phyloP scores from a whole-genome alignment of 2,797 vertebrate species.

The Xerus rutilus region DNA sequence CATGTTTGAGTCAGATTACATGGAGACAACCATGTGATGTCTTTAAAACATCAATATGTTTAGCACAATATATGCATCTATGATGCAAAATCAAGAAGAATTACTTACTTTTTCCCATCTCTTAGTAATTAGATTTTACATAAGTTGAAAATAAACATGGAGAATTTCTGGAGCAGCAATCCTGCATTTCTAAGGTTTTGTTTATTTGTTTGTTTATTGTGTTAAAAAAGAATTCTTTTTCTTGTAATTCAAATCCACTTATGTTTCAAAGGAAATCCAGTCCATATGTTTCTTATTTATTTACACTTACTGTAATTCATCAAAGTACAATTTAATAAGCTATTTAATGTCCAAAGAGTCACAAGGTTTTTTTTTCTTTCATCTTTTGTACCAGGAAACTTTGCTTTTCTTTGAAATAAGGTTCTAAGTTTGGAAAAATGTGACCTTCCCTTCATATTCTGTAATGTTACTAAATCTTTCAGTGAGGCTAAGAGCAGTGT shows the following conservation, averaged over 20 bases:
- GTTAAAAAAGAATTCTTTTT: slow-evolving; percentile 23
- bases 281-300: slow-evolving; percentile 81
- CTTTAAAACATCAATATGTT: not conserved
- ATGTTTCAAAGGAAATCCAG: slow-evolving; percentile 70
- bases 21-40: not conserved
- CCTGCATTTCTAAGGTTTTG: not conserved
- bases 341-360: slow-evolving; percentile 68
- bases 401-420: slow-evolving; percentile 74
- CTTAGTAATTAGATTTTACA: not conserved
- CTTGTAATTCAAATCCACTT: slow-evolving; percentile 66
- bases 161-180: not conserved
- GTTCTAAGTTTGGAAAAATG: slow-evolving; percentile 78
- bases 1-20: not conserved
- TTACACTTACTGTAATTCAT: slow-evolving; percentile 77
- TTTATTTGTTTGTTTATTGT: slow-evolving; percentile 58
- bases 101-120: not conserved
- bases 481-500: not conserved
- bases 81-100: not conserved
- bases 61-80: not conserved
- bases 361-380: slow-evolving; percentile 69
- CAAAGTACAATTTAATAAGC: slow-evolving; percentile 77
- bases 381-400: slow-evolving; percentile 74
- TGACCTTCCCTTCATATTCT: slow-evolving; percentile 73
- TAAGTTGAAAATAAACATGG: not conserved
- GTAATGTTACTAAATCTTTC: slow-evolving; percentile 24